Base-by-base conservation (phyloP, 53 echinoderm and acorn worm species). In the Pentamera pediparva region DNA sequence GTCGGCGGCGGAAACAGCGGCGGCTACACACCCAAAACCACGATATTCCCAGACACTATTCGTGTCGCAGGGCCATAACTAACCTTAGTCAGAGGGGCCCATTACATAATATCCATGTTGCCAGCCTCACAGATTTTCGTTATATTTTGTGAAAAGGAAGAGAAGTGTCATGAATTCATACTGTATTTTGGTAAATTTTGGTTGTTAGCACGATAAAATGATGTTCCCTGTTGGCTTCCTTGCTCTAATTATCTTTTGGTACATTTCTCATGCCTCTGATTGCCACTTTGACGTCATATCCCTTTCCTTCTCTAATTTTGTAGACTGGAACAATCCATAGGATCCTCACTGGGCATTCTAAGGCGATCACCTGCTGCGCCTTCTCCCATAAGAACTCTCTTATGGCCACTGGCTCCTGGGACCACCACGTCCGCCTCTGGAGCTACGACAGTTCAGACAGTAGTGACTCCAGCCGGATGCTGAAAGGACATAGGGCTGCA, bases 371-470 rank as follows among this genome's bases (percentile, higher is more conserved):
- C 36, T 90, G 95, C 82, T 90, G 87, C 59, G 82, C 87, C 35
- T 95, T 95, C 55, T 87, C 76, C 26, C 71, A 72, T 20, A 87
- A 90, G 52, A 82, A 87, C 37, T 53, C 69, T 49, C 56, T 84
- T 6, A 62, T 95, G 52, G 95, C 95, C 3, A 95, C 95, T 27
- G 95, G 95, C 10, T 95, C 95, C 0, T 95, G 95, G 95, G 95
- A 95, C 49, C 77, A 85, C 58, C 59, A 90, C n/a, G 85, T 95
- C 2, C 87, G 95, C 59, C 75, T 95, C 11, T 95, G 95, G 90
- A 59, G 74, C 11, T 40, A 89, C 19, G 40, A 69, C 21, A 82
- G 80, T 6, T 57, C 81, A 38, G 35, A 76, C 9, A 65, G 59
- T 13, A 67, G 84, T 37, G 85, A 76, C 35, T 45, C 71, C 25